Evolutionary conservation across 2,797 vertebrate species (phyloP).

Genomic region (Coranthus polyacanthus): DNA sequence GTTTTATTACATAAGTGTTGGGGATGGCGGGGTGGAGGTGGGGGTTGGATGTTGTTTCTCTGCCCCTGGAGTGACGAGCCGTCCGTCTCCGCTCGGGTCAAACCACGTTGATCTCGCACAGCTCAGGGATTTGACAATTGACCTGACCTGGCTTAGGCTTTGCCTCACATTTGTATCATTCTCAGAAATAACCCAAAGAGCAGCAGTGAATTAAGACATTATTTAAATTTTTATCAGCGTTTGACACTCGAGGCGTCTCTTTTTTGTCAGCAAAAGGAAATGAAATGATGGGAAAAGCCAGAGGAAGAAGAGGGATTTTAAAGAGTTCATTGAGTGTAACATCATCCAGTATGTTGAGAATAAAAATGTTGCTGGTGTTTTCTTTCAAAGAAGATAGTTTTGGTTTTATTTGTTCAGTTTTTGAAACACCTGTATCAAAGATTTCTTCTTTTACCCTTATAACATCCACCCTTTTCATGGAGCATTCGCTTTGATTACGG

Average conservation of each 20-base stretch:
- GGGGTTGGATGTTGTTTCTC: slow-evolving; percentile 45
- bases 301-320: neutral
- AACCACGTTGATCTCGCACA: slow-evolving; percentile 73
- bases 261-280: neutral
- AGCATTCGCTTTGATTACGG: too few relatives aligned
- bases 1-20: slow-evolving; percentile 57
- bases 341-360: too few relatives aligned
- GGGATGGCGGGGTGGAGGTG: slow-evolving; percentile 13
- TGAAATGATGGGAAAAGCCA: neutral
- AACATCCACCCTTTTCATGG: too few relatives aligned
- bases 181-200: slow-evolving; percentile 7
- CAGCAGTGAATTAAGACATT: slow-evolving; percentile 1
- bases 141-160: neutral
- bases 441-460: too few relatives aligned
- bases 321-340: neutral
- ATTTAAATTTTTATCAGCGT: neutral
- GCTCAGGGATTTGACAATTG: slow-evolving; percentile 65
- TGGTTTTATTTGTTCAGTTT: too few relatives aligned
- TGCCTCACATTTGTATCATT: slow-evolving; percentile 14
- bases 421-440: too few relatives aligned
- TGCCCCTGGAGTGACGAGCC: slow-evolving; percentile 53
- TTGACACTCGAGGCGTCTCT: neutral
- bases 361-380: neutral
- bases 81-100: slow-evolving; percentile 56
- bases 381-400: neutral